phyloP scores from a whole-genome alignment of 2,888 invertebrate genomes.

The Argyresthia goedartella region DNA sequence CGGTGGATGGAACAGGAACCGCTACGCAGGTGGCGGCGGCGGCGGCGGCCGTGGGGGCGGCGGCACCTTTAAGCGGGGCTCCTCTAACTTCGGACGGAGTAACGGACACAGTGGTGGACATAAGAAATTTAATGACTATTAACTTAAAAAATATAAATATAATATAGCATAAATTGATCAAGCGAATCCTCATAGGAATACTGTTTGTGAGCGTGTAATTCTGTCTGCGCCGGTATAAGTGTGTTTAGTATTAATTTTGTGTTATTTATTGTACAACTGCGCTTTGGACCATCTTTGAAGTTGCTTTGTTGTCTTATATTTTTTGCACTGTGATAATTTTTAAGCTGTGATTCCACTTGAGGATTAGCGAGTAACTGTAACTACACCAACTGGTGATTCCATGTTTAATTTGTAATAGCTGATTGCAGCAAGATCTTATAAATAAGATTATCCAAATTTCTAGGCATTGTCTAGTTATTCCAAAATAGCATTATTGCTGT shows the following conservation, averaged over 20 bases:
- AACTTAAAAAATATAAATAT: background rate
- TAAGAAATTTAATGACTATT: slow-evolving; percentile 56
- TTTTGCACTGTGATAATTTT: slow-evolving; percentile 62
- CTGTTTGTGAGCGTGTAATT: slow-evolving; percentile 37
- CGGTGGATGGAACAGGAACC: slow-evolving; percentile 68
- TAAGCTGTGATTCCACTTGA: slow-evolving; percentile 42
- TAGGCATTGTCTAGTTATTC: slow-evolving; percentile 1
- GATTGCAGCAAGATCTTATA: background rate
- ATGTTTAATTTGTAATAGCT: background rate
- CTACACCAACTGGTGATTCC: too few species aligned
- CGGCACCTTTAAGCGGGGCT: slow-evolving; percentile 57
- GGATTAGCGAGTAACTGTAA: slow-evolving; percentile 31
- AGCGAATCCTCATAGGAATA: slow-evolving; percentile 55
- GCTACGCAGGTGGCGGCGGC: slow-evolving; percentile 53
- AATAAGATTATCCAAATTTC: background rate
- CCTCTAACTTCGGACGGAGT: slow-evolving; percentile 54
- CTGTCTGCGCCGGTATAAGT: background rate
- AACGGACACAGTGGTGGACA: slow-evolving; percentile 43
- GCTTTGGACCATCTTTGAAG: background rate
- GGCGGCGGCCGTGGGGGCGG: slow-evolving; percentile 45
- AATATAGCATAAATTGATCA: slow-evolving; percentile 1
- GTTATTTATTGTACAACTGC: slow-evolving; percentile 1
- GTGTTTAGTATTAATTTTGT: background rate
- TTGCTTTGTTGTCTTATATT: slow-evolving; percentile 9
- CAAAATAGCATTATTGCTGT: background rate